Conservation (phyloP, 2,888 invertebrate species). For the Lottia gigantea region DNA sequence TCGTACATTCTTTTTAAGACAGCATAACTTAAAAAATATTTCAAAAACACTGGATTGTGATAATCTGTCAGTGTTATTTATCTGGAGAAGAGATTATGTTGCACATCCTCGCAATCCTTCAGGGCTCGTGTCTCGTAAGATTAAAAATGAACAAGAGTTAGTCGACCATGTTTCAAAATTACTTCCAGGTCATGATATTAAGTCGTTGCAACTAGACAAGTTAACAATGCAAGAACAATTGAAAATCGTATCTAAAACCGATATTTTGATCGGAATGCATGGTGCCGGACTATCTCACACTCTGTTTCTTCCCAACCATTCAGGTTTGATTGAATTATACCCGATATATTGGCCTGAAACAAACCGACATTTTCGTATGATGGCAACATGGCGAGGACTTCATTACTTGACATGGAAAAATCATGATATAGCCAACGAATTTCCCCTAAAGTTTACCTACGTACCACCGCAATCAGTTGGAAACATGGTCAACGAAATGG, state of each 20-base stretch:
- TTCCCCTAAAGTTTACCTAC: slow-evolving; percentile 39
- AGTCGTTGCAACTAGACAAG: slow-evolving; percentile 57
- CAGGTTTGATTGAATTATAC: slow-evolving; percentile 60
- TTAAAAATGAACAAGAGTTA: slow-evolving; percentile 64
- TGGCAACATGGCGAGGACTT: slow-evolving; percentile 61
- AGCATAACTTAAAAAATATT: slow-evolving; percentile 31
- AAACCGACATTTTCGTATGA: slow-evolving; percentile 58
- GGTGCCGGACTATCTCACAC: slow-evolving; percentile 65
- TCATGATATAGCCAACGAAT: slow-evolving; percentile 47
- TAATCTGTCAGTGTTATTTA: slow-evolving; percentile 52
- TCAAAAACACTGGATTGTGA: slow-evolving; percentile 46
- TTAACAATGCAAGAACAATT: slow-evolving; percentile 58
- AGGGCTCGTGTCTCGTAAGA: slow-evolving; percentile 60
- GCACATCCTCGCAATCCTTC: slow-evolving; percentile 65
- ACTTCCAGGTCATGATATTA: slow-evolving; percentile 42
- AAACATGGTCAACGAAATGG: slow-evolving; percentile 24
- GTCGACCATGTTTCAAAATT: slow-evolving; percentile 37
- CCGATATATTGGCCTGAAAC: slow-evolving; percentile 51
- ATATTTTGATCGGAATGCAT: slow-evolving; percentile 67
- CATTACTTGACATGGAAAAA: slow-evolving; percentile 62
- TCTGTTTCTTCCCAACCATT: slow-evolving; percentile 60
- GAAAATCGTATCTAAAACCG: slow-evolving; percentile 49
- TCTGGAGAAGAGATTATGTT: slow-evolving; percentile 65
- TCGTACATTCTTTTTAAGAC: slow-evolving; percentile 54
- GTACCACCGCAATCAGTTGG: slow-evolving; percentile 41